A percentile compares a stretch with the other conserved stretches of the same genome.
Conservation (phyloP, 92 coral and sea anemone genomes). For the Porites rus region DNA sequence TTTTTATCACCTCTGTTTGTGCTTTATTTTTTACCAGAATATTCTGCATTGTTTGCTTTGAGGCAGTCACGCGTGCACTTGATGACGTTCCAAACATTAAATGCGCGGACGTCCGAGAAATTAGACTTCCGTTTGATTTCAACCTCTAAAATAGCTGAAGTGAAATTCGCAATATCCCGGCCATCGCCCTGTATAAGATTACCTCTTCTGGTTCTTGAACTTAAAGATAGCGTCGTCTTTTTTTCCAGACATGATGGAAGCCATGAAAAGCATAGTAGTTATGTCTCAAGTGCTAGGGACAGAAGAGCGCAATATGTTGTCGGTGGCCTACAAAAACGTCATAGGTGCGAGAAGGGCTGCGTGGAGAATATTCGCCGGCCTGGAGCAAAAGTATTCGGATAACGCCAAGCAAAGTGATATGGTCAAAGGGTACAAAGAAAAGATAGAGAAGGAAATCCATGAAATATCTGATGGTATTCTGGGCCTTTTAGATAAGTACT, state of each 20-base stretch:
- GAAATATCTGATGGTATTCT: conserved; percentile 76
- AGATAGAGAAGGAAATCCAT: conserved; percentile 71
- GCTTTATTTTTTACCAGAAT: too few species aligned
- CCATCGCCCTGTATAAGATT: too few species aligned
- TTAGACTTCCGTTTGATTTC: too few species aligned
- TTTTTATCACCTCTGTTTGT: too few species aligned
- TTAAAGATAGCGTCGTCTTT: neutral
- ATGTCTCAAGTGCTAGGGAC: conserved; percentile 58
- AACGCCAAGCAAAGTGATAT: conserved; percentile 21
- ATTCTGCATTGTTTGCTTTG: too few species aligned
- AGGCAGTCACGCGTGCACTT: too few species aligned
- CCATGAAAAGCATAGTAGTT: conserved; percentile 75
- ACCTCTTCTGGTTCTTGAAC: too few species aligned
- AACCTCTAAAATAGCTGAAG: too few species aligned
- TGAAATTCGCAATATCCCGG: too few species aligned
- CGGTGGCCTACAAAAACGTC: conserved; percentile 86
- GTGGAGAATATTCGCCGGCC: conserved; percentile 78
- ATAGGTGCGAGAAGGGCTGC: conserved; percentile 83
- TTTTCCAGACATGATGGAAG: conserved; percentile 65
- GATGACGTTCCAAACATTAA: too few species aligned
- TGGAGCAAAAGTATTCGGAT: conserved; percentile 57
- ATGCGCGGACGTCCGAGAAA: too few species aligned
- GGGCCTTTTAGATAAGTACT: conserved; percentile 55
- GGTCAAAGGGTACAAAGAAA: conserved; percentile 47
- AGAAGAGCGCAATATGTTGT: conserved; percentile 82